Percentiles rank a stretch among this genome's conserved stretches.
phyloP scores from a whole-genome alignment of 1,140 invertebrate species.

The Brachionus plicatilis region DNA sequence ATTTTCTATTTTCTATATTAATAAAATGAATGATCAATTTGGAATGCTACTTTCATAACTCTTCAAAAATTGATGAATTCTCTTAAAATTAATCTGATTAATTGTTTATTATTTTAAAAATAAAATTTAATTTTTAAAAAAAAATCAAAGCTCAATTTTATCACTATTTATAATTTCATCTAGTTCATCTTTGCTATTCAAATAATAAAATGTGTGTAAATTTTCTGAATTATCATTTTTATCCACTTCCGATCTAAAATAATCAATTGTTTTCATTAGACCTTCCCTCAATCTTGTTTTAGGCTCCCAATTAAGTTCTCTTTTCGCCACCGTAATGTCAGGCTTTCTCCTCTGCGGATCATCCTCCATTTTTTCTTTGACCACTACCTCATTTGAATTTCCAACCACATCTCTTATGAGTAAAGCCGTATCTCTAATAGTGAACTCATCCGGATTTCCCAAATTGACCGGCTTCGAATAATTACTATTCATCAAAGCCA shows the following conservation, averaged over 20 bases:
- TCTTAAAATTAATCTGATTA: too few species aligned
- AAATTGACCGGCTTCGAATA: conserved; percentile 88
- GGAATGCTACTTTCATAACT: too few species aligned
- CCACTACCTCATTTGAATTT: neutral
- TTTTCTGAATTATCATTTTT: conserved; percentile 1
- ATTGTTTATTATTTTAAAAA: neutral
- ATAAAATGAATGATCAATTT: too few species aligned
- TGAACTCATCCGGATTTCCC: conserved; percentile 95
- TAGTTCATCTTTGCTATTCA: neutral
- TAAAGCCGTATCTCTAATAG: conserved; percentile 87
- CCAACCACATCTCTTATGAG: conserved; percentile 73
- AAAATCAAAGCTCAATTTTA: neutral
- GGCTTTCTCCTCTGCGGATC: conserved; percentile 89
- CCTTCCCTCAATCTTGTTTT: conserved; percentile 75
- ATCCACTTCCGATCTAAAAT: conserved; percentile 72
- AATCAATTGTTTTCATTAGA: conserved; percentile 79
- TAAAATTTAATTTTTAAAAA: neutral
- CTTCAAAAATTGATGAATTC: too few species aligned
- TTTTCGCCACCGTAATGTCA: conserved; percentile 81
- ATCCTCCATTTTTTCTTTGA: conserved; percentile 71
- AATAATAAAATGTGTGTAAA: neutral
- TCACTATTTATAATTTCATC: neutral
- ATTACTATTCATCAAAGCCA: conserved; percentile 87
- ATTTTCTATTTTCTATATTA: too few species aligned
- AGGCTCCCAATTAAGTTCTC: conserved; percentile 84